These are phyloP conservation scores for Scaptomyza reducta DNA, from an alignment of 2,888 invertebrate species.

Conservation along the genomic window DNA sequence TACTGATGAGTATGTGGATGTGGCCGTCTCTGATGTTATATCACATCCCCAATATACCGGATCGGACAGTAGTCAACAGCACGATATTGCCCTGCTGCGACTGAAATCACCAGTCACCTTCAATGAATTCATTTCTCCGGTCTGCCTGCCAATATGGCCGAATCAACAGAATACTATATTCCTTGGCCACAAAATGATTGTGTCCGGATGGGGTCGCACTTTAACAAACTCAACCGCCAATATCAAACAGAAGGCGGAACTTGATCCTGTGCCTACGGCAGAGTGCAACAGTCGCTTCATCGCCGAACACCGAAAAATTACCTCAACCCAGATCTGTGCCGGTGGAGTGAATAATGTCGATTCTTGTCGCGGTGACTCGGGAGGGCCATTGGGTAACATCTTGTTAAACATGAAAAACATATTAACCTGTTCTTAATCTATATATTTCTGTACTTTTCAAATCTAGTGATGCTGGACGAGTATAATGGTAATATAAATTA, in stretches of 20 bases:
- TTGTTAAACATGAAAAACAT: background rate
- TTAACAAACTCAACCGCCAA: constrained; percentile 85
- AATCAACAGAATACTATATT: constrained; percentile 78
- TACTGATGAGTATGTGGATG: constrained; percentile 86
- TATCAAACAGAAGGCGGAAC: constrained; percentile 85
- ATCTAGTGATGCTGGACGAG: constrained; percentile 83
- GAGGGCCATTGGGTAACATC: constrained; percentile 84
- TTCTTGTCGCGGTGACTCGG: constrained; percentile 87
- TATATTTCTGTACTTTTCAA: background rate
- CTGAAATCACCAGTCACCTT: constrained; percentile 85
- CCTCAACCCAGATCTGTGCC: constrained; percentile 86
- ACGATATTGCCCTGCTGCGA: constrained; percentile 90
- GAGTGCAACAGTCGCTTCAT: constrained; percentile 86
- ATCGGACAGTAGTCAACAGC: constrained; percentile 85
- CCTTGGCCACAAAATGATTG: constrained; percentile 84
- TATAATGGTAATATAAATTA: constrained; percentile 84
- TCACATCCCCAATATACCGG: constrained; percentile 88
- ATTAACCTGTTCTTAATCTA: background rate
- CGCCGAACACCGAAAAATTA: constrained; percentile 83
- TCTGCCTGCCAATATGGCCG: constrained; percentile 86
- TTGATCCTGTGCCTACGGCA: constrained; percentile 84
- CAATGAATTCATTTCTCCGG: constrained; percentile 86
- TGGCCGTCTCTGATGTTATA: constrained; percentile 87
- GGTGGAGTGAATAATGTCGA: constrained; percentile 86
- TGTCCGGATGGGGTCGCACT: constrained; percentile 88